A percentile compares a stretch with the other conserved stretches of the same genome.
Conservation (phyloP, 1,140 invertebrate genomes). For the Ladona fulva region DNA sequence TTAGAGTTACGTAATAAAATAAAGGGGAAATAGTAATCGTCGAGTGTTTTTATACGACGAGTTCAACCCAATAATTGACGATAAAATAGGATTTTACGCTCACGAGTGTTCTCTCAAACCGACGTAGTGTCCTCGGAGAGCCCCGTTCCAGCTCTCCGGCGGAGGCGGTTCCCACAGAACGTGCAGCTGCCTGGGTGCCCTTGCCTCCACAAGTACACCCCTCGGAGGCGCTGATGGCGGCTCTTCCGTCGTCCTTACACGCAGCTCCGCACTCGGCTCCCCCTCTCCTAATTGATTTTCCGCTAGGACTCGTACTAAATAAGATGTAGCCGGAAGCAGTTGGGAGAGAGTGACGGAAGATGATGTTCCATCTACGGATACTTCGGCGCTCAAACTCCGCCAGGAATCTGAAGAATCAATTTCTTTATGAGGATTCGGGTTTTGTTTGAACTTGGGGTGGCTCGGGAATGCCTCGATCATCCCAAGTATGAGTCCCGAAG, state of each 20-base stretch:
- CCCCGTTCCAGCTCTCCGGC: conserved; percentile 38
- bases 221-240: conserved; percentile 41
- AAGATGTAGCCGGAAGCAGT: conserved; percentile 40
- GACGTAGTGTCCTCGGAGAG: conserved; percentile 45
- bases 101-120: conserved; percentile 33
- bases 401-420: conserved; percentile 17
- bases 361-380: conserved; percentile 23
- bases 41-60: too few relatives aligned
- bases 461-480: not conserved
- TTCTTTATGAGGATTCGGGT: too few relatives aligned
- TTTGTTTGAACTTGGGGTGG: too few relatives aligned
- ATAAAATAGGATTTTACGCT: not conserved
- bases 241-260: conserved; percentile 38
- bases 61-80: too few relatives aligned
- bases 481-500: not conserved
- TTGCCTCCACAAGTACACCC: conserved; percentile 37
- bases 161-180: conserved; percentile 41
- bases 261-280: conserved; percentile 32
- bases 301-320: conserved; percentile 40
- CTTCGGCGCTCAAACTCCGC: conserved; percentile 17
- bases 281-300: conserved; percentile 39
- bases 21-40: too few relatives aligned
- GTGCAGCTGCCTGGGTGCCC: conserved; percentile 39
- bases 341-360: conserved; percentile 28
- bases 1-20: too few relatives aligned